A percentile compares a stretch with the other conserved stretches of the same genome.
Evolutionary conservation across 2,888 invertebrate genomes (phyloP).

Genomic region (Cotesia congregata): DNA sequence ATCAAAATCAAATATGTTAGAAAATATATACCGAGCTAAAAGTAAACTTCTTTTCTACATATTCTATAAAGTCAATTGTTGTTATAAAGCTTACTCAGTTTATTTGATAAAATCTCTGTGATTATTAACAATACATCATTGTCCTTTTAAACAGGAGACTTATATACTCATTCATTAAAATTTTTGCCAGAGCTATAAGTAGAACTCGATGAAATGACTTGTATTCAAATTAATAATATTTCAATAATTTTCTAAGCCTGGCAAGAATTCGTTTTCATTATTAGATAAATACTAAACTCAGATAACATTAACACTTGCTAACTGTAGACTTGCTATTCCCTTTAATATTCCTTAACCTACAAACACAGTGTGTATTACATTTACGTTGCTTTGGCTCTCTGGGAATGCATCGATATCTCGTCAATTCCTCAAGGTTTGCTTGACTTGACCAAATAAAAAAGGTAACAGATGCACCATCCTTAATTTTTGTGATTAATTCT

Average conservation of each 20-base stretch:
- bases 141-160: slow-evolving; percentile 2
- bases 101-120: slow-evolving; percentile 28
- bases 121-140: slow-evolving; percentile 24
- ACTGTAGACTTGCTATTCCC: slow-evolving; percentile 16
- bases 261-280: slow-evolving; percentile 20
- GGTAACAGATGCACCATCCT: slow-evolving; percentile 79
- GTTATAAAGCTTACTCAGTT: slow-evolving; percentile 33
- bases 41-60: background rate
- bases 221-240: slow-evolving; percentile 3
- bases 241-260: slow-evolving; percentile 17
- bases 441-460: slow-evolving; percentile 71
- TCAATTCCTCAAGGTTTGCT: slow-evolving; percentile 72
- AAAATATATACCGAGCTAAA: background rate
- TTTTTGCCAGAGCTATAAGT: slow-evolving; percentile 26
- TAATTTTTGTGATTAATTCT: slow-evolving; percentile 55
- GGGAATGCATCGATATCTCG: slow-evolving; percentile 75
- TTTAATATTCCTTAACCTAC: slow-evolving; percentile 43
- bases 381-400: slow-evolving; percentile 73
- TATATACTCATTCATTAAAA: background rate
- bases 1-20: background rate
- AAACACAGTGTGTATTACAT: slow-evolving; percentile 70
- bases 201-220: background rate
- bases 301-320: slow-evolving; percentile 13
- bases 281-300: background rate
- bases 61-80: too few species aligned